A percentile compares a stretch with the other conserved stretches of the same genome.
Conservation (phyloP, 2,888 invertebrate genomes). For the Drosophila nigritarsus region DNA sequence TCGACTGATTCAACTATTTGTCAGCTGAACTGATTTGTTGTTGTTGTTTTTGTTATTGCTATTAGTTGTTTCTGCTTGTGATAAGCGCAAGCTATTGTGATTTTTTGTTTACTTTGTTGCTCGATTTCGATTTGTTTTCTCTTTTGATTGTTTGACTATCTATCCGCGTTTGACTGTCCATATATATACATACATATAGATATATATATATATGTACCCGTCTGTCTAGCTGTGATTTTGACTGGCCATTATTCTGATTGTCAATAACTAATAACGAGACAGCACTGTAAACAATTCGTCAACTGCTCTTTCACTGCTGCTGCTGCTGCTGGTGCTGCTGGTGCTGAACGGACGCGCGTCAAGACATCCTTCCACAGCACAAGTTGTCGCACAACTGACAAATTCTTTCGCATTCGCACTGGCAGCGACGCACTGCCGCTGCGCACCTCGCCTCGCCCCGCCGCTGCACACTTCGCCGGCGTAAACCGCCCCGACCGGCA, state of each 20-base stretch:
- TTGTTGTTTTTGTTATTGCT: conserved; percentile 16
- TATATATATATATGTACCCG: background rate
- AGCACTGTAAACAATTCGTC: conserved; percentile 14
- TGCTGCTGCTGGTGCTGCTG: conserved; percentile 30
- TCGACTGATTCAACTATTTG: conserved; percentile 30
- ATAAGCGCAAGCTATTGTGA: conserved; percentile 54
- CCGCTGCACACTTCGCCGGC: conserved; percentile 4
- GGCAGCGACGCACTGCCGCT: conserved; percentile 32
- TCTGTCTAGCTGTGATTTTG: conserved; percentile 18
- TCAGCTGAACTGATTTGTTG: conserved; percentile 11
- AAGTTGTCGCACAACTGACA: conserved; percentile 88
- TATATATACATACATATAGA: background rate
- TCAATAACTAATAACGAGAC: conserved; percentile 39
- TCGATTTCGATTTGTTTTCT: conserved; percentile 31
- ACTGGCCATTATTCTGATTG: conserved; percentile 47
- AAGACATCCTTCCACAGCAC: conserved; percentile 86
- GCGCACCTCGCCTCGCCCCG: conserved; percentile 18
- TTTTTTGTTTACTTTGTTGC: conserved; percentile 42
- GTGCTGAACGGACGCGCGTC: conserved; percentile 83
- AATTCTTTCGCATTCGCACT: conserved; percentile 74
- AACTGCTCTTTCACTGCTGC: conserved; percentile 35
- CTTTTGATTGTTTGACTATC: conserved; percentile 26
- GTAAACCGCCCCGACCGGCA: conserved; percentile 47
- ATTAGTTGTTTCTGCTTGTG: conserved; percentile 27
- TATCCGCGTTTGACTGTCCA: conserved; percentile 1